Evolutionary conservation across 2,797 vertebrate species (phyloP).

Genomic region (Paramormyrops hopkinsi): DNA sequence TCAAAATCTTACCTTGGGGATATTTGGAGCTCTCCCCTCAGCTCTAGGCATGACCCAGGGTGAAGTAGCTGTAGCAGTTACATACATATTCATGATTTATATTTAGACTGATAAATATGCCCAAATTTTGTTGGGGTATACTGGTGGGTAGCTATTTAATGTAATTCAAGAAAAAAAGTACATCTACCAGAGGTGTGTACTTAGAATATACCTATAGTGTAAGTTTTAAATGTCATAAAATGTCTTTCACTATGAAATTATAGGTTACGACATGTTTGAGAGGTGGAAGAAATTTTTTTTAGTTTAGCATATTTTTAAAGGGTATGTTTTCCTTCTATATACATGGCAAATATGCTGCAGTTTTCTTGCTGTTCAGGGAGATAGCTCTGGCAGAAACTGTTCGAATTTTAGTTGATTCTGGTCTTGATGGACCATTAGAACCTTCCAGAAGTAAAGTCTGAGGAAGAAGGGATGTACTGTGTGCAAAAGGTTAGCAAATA

Average conservation of each 20-base stretch:
- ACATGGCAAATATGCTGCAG: background rate
- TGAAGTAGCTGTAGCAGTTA: background rate
- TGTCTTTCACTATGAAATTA: background rate
- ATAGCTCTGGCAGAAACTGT: background rate
- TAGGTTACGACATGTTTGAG: background rate
- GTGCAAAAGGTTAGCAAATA: background rate
- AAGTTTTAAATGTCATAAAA: background rate
- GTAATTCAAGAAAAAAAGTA: background rate
- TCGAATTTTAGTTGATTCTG: background rate
- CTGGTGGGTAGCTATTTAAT: background rate
- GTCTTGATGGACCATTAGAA: background rate
- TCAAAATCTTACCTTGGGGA: background rate
- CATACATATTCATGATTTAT: background rate
- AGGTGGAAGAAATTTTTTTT: background rate
- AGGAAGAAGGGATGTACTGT: background rate
- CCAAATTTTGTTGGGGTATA: background rate
- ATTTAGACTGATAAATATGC: background rate
- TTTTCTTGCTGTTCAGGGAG: background rate
- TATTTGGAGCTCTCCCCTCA: background rate
- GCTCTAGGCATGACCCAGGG: background rate
- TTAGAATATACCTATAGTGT: background rate
- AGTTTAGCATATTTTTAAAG: background rate
- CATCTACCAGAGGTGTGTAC: background rate
- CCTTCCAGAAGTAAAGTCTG: background rate
- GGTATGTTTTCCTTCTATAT: background rate